A percentile compares a stretch with the other conserved stretches of the same genome.
Evolutionary conservation across 1,140 invertebrate genomes (phyloP).

Genomic region (Brachionus sp.): DNA sequence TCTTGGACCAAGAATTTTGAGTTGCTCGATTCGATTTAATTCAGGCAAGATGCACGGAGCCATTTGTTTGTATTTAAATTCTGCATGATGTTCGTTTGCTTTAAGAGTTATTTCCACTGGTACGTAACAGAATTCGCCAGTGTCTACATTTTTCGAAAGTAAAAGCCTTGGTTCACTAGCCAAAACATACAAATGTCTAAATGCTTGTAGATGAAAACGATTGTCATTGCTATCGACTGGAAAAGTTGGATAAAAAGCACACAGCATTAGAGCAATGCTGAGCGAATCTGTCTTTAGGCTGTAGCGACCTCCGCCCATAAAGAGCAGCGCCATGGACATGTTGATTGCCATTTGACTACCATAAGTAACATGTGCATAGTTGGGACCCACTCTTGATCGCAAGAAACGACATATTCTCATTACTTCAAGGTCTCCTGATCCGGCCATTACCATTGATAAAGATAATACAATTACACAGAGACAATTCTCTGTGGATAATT

Average conservation of each 20-base stretch:
- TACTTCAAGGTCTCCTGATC: conserved; percentile 82
- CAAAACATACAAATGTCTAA: conserved; percentile 88
- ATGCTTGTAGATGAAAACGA: conserved; percentile 82
- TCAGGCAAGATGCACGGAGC: conserved; percentile 84
- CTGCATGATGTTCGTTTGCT: conserved; percentile 25
- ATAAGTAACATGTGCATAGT: conserved; percentile 69
- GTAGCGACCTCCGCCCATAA: conserved; percentile 81
- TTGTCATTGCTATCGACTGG: conserved; percentile 93
- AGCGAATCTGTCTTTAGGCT: conserved; percentile 77
- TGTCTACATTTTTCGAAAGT: conserved; percentile 78
- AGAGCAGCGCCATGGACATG: conserved; percentile 84
- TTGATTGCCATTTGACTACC: conserved; percentile 89
- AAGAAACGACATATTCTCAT: conserved; percentile 79
- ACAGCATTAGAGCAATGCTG: conserved; percentile 79
- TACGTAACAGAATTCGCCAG: conserved; percentile 62
- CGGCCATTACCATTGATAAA: conserved; percentile 72
- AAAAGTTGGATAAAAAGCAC: conserved; percentile 92
- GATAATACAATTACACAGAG: conserved; percentile 41
- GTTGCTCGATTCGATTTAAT: conserved; percentile 69
- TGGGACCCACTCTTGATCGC: conserved; percentile 64
- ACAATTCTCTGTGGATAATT: conserved; percentile 33
- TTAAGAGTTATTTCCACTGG: conserved; percentile 42
- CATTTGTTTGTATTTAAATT: conserved; percentile 62
- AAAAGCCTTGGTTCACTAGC: conserved; percentile 82
- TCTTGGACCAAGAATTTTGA: conserved; percentile 73